Evolutionary conservation across 2,797 vertebrate genomes (phyloP).

Genomic region (Trachops cirrhosus): DNA sequence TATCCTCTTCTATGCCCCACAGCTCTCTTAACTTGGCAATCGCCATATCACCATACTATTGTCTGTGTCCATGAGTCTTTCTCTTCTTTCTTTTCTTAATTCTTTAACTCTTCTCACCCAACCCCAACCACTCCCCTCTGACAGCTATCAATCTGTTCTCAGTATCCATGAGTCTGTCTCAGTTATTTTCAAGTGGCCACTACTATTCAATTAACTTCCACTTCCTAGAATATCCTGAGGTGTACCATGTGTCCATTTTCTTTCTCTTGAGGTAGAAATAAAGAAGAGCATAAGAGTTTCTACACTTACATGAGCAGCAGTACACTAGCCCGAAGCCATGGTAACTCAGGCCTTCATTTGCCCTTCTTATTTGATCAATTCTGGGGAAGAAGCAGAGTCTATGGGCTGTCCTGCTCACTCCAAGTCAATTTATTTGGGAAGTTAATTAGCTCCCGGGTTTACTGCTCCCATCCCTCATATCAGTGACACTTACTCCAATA

Average conservation of each 20-base stretch:
- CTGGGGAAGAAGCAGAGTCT: background rate
- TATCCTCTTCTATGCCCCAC: background rate
- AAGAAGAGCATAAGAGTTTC: background rate
- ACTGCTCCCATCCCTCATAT: background rate
- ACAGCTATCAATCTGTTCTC: background rate
- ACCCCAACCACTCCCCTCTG: background rate
- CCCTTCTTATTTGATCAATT: background rate
- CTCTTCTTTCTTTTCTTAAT: background rate
- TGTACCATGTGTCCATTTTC: background rate
- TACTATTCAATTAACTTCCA: background rate
- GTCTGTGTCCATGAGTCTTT: background rate
- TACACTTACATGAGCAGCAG: background rate
- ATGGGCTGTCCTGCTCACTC: background rate
- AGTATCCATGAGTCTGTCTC: background rate
- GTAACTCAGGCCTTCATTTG: background rate
- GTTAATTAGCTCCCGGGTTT: background rate
- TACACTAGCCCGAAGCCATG: background rate
- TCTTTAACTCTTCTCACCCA: background rate
- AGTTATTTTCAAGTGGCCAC: background rate
- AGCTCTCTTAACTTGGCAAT: background rate
- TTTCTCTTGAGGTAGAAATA: background rate
- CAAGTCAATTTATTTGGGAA: background rate
- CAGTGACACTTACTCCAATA: background rate
- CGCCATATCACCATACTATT: background rate
- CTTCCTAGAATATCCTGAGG: background rate